These are phyloP conservation scores for Coracopsis vasa DNA, from an alignment of 2,113 vertebrate genomes.

Conservation along the genomic window DNA sequence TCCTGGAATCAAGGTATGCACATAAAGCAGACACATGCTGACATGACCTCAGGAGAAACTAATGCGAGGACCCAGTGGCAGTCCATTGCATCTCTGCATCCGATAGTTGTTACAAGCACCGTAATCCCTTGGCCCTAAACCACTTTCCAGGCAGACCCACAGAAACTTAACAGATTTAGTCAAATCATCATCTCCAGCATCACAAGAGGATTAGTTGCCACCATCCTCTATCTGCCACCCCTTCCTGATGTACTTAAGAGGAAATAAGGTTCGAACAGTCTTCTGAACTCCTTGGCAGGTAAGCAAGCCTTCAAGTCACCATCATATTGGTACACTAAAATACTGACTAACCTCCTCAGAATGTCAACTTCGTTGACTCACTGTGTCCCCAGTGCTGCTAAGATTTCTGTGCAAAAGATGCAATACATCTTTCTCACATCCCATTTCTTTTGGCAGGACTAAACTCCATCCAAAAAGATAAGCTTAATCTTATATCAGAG, in stretches of 20 bases:
- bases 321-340: not conserved
- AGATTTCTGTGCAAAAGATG: not conserved
- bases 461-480: not conserved
- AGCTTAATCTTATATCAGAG: not conserved
- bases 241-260: not conserved
- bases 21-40: not conserved
- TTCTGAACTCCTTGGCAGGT: not conserved
- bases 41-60: not conserved
- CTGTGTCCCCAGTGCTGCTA: fast-evolving
- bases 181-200: not conserved
- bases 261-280: not conserved
- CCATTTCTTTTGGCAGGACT: not conserved
- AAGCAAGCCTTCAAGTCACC: not conserved
- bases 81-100: not conserved
- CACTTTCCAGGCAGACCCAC: not conserved
- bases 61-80: not conserved
- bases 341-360: not conserved
- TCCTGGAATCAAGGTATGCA: not conserved
- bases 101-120: not conserved
- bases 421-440: not conserved
- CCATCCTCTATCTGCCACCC: not conserved
- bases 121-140: conserved; percentile 3
- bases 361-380: not conserved
- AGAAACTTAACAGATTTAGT: not conserved
- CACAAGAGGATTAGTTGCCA: conserved; percentile 6